Base-by-base conservation (phyloP, 2,888 invertebrate genomes). In the Trichacis sp. region DNA sequence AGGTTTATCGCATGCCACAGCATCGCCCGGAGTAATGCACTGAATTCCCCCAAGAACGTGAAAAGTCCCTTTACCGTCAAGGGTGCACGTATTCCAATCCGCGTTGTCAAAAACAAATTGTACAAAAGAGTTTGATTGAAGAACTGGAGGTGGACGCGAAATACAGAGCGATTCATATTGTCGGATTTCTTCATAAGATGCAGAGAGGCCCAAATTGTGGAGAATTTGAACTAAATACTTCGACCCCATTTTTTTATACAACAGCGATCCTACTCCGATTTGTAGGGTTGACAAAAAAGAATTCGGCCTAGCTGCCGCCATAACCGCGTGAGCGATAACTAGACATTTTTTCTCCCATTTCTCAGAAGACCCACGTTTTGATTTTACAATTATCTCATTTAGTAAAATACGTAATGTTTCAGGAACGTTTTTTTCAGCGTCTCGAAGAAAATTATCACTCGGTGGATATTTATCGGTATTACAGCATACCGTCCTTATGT, bases 241-340 rank as follows among this genome's bases (percentile, higher is more conserved):
- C 5, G 49, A 68, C 11, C 68, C 68, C 56, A 60, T 58, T 54
- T 65, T 3, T 65, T 55, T 50, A 18, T 67, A 60, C 9, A 65
- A 24, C 14, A 58, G 55, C 29, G 45, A 45, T 14, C 52, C 54
- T 9, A 65, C 17, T 45, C 58, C 52, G n/a, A 68, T 24, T 46
- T 51, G 57, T 12, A 68, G 11, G 29, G 76, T 70, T 56, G 78
- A 81, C 63, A 72, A 68, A 64, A 78, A 80, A 58, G 77, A 76
- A 64, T 76, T 64, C 49, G 76, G 76, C 62, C 77, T 70, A 47
- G 68, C 71, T 61, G 76, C 72, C 55, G 73, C 64, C 17, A 71
- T 69, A 14, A 69, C 57, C 14, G 55, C 19, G 40, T 71, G 68
- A n/a, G 60, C 60, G 15, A 66, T 57, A 11, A 55, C 20, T 36